phyloP scores from a whole-genome alignment of 2,797 vertebrate genomes.

The Mus spretus region DNA sequence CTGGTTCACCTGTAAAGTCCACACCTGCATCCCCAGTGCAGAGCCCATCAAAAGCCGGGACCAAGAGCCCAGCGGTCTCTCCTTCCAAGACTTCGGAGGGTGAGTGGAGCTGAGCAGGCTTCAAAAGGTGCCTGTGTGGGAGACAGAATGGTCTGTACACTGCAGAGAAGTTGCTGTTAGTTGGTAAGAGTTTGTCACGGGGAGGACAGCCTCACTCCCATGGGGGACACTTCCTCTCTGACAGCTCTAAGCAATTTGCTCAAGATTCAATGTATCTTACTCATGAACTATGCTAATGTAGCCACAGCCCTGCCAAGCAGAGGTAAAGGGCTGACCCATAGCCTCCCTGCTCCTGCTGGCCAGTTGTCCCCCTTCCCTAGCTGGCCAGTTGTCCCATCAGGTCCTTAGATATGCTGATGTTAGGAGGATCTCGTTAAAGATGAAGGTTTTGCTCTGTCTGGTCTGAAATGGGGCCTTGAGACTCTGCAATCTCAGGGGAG shows the following conservation, averaged over 20 bases:
- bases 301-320: background rate
- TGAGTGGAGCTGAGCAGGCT: slow-evolving; percentile 88
- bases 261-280: background rate
- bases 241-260: background rate
- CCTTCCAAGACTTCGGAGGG: slow-evolving; percentile 91
- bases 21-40: slow-evolving; percentile 89
- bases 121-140: background rate
- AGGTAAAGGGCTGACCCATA: background rate
- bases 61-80: slow-evolving; percentile 85
- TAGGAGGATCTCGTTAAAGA: slow-evolving; percentile 9
- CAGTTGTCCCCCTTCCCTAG: background rate
- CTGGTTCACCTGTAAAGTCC: slow-evolving; percentile 78
- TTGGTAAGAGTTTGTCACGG: background rate
- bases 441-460: slow-evolving; percentile 1
- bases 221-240: background rate
- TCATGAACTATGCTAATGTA: background rate
- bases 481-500: background rate
- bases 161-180: background rate
- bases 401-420: background rate
- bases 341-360: background rate
- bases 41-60: slow-evolving; percentile 87
- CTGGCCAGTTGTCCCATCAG: background rate
- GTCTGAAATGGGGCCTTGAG: background rate
- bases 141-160: background rate
- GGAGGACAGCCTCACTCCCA: background rate